Percentiles rank a stretch among this genome's conserved stretches.
These are phyloP conservation scores for Lomographa bimaculata DNA, from an alignment of 2,888 invertebrate species.

Conservation along the genomic window DNA sequence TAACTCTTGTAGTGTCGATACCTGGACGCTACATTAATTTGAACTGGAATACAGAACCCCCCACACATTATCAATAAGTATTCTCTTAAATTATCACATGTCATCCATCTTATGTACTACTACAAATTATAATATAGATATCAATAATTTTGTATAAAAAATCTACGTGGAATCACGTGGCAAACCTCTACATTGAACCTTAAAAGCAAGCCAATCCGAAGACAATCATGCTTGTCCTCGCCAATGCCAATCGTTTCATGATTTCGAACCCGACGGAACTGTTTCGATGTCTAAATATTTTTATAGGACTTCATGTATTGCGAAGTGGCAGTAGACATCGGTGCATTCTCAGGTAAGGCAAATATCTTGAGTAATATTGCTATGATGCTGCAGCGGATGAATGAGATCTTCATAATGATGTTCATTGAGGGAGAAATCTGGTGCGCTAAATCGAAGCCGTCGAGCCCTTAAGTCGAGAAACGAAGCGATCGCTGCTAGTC, in stretches of 20 bases:
- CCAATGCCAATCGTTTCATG: slow-evolving; percentile 69
- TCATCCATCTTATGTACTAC: too few species aligned
- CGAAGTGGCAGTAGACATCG: slow-evolving; percentile 86
- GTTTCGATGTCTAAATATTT: slow-evolving; percentile 84
- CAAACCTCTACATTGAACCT: slow-evolving; percentile 81
- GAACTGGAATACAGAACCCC: too few species aligned
- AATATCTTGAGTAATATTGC: slow-evolving; percentile 85
- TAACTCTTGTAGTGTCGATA: too few species aligned
- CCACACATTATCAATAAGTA: too few species aligned
- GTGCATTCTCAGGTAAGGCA: slow-evolving; percentile 84
- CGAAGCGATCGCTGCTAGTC: slow-evolving; percentile 86
- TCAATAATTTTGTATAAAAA: too few species aligned
- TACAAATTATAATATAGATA: too few species aligned
- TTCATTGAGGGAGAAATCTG: slow-evolving; percentile 85
- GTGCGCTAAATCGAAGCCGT: slow-evolving; percentile 88
- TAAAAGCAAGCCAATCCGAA: slow-evolving; percentile 83
- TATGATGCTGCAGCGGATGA: slow-evolving; percentile 86
- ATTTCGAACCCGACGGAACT: slow-evolving; percentile 84
- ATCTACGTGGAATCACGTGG: too few species aligned
- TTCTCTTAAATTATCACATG: too few species aligned
- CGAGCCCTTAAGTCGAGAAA: slow-evolving; percentile 87
- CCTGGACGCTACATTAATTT: too few species aligned
- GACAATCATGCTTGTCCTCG: too few species aligned
- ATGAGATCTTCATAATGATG: slow-evolving; percentile 86
- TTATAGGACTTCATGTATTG: slow-evolving; percentile 85